These are phyloP conservation scores for Parus major DNA, from an alignment of 2,113 vertebrate species.

Conservation along the genomic window DNA sequence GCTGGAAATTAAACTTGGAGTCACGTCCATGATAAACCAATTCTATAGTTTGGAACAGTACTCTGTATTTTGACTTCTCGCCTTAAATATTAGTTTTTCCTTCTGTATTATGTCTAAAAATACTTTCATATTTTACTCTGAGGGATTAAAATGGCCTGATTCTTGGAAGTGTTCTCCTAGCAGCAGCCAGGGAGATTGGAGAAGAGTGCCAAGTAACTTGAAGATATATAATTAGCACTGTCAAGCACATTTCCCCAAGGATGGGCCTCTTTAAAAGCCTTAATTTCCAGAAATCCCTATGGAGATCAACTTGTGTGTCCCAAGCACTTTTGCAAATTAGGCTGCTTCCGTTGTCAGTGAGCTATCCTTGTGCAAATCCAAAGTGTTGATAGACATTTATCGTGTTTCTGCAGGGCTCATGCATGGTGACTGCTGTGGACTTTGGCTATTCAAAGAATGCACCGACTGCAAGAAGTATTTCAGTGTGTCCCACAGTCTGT, in stretches of 20 bases:
- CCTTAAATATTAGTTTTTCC: neutral
- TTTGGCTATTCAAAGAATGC: neutral
- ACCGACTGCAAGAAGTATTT: neutral
- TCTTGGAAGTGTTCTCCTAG: neutral
- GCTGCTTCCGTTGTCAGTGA: neutral
- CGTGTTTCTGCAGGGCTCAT: neutral
- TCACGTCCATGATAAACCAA: neutral
- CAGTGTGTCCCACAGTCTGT: accelerated
- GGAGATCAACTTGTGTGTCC: neutral
- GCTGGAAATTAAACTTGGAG: neutral
- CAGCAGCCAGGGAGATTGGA: neutral
- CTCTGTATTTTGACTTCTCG: neutral
- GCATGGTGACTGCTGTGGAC: neutral
- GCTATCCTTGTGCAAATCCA: neutral
- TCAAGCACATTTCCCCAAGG: neutral
- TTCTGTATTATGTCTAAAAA: neutral
- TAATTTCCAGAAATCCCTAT: neutral
- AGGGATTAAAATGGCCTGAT: neutral
- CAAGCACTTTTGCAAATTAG: neutral
- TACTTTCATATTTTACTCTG: neutral
- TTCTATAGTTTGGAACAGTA: neutral
- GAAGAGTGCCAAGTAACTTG: neutral
- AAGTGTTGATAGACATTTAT: neutral
- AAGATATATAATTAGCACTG: neutral
- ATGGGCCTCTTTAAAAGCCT: neutral